Conservation (phyloP, 2,797 vertebrate genomes). For the Brachyrhaphis roseni region DNA sequence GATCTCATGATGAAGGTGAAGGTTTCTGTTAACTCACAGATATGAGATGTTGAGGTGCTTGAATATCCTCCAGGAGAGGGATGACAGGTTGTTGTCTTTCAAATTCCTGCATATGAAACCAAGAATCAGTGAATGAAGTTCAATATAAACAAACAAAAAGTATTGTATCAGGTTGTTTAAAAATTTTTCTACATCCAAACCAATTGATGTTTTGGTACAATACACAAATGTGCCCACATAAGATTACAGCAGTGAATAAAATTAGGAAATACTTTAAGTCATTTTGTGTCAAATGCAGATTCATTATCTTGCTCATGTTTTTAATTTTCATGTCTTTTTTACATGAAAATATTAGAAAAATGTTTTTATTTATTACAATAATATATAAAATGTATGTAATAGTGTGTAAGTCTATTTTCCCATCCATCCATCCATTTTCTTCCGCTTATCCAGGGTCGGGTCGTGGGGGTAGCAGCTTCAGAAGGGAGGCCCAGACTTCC, state of each 20-base stretch:
- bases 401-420: neutral
- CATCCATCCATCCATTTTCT: neutral
- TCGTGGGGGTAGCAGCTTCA: too few species aligned
- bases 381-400: neutral
- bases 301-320: neutral
- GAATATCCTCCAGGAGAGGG: constrained; percentile 92
- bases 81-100: constrained; percentile 94
- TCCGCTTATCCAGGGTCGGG: too few species aligned
- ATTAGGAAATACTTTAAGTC: constrained; percentile 24
- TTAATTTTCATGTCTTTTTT: neutral
- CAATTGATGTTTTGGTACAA: neutral
- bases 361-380: neutral
- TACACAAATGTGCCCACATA: constrained; percentile 8
- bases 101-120: constrained; percentile 88
- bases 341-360: neutral
- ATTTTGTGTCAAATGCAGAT: constrained; percentile 24
- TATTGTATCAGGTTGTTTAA: neutral
- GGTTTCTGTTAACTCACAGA: constrained; percentile 86
- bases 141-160: constrained; percentile 16
- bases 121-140: constrained; percentile 36
- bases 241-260: neutral
- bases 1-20: constrained; percentile 9
- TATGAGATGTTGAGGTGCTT: constrained; percentile 92
- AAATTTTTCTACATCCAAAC: neutral
- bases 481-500: too few species aligned